Conservation (phyloP, 2,797 vertebrate genomes). For the Martes flavigula region DNA sequence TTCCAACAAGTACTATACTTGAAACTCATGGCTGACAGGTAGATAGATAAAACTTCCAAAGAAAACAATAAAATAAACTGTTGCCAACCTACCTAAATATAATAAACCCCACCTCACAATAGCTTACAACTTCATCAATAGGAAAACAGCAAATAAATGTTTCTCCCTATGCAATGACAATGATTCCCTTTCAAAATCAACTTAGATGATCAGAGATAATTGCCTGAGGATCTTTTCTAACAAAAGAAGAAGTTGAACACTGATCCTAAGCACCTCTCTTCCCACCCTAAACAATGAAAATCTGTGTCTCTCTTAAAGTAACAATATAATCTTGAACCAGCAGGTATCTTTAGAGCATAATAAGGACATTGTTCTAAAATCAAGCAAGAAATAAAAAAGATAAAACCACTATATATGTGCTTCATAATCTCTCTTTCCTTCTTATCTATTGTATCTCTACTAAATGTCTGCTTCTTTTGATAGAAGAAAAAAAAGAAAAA, state of each 20-base stretch:
- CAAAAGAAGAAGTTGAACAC: neutral
- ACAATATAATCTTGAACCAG: neutral
- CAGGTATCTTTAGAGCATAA: neutral
- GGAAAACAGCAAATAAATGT: neutral
- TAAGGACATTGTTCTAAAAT: neutral
- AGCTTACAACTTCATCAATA: slow-evolving; percentile 5
- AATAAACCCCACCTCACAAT: neutral
- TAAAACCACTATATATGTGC: neutral
- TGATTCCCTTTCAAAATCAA: neutral
- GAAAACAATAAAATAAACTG: neutral
- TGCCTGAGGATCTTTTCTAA: slow-evolving; percentile 12
- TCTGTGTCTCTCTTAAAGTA: neutral
- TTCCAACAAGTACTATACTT: neutral
- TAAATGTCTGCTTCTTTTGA: neutral
- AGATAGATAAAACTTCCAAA: neutral
- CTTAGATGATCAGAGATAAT: neutral
- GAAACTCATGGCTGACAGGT: neutral
- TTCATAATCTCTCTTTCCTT: neutral
- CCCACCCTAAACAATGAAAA: neutral
- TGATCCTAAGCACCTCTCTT: neutral
- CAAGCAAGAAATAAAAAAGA: neutral
- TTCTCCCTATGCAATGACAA: neutral
- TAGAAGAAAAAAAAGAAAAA: neutral
- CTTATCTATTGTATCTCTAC: neutral
- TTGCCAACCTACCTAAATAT: neutral